Evolutionary conservation across 2,113 vertebrate species (phyloP).

Genomic region (Hippocampus zosterae): DNA sequence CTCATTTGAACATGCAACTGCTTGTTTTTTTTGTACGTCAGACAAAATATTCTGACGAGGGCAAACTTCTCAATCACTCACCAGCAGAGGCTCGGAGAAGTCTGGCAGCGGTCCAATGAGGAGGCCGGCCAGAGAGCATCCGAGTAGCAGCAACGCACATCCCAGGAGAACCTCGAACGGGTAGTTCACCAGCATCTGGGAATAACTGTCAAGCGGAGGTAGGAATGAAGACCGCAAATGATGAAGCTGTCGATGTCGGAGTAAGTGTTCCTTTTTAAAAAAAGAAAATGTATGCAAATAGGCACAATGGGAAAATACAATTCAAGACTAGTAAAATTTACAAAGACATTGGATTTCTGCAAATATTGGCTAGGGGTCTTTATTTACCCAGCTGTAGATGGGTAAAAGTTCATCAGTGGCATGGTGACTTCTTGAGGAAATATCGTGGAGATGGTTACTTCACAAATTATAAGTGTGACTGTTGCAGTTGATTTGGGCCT

Average conservation of each 20-base stretch:
- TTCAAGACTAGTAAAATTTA: too few relatives aligned
- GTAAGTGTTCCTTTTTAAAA: neutral
- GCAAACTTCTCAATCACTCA: slow-evolving; percentile 56
- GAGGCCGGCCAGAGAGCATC: slow-evolving; percentile 83
- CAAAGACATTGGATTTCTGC: too few relatives aligned
- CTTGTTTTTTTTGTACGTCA: neutral
- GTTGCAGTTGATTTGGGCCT: neutral
- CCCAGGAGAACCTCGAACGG: slow-evolving; percentile 76
- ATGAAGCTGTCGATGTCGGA: slow-evolving; percentile 1
- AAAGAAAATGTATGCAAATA: too few relatives aligned
- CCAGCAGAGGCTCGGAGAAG: slow-evolving; percentile 89
- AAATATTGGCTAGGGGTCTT: too few relatives aligned
- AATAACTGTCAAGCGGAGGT: slow-evolving; percentile 76
- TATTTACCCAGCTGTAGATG: too few relatives aligned
- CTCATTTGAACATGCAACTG: neutral
- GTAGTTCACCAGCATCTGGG: slow-evolving; percentile 85
- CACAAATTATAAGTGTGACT: too few relatives aligned
- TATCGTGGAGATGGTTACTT: too few relatives aligned
- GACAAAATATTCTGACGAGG: neutral
- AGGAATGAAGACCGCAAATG: slow-evolving; percentile 27
- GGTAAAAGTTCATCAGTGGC: too few relatives aligned
- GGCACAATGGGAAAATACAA: too few relatives aligned
- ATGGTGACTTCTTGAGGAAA: too few relatives aligned
- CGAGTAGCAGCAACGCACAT: slow-evolving; percentile 72
- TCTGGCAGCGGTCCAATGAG: slow-evolving; percentile 84